Evolutionary conservation across 1,140 invertebrate genomes (phyloP).

Genomic region (Euwallacea fornicatus): DNA sequence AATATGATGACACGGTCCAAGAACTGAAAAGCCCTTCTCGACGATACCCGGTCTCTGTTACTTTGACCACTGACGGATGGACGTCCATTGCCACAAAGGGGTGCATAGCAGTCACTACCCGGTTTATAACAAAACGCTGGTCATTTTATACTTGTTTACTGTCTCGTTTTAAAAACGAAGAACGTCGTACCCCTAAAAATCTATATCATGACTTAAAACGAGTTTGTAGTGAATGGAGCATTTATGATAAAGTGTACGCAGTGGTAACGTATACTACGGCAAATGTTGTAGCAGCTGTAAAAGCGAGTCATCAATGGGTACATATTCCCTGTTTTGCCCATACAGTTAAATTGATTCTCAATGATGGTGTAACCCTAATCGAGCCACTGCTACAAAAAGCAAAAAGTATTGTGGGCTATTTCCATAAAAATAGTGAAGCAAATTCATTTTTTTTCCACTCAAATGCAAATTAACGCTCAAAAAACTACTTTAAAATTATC

Average conservation of each 20-base stretch:
- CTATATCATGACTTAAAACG: conserved; percentile 7
- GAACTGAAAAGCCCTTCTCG: conserved; percentile 7
- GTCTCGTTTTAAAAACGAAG: conserved; percentile 14
- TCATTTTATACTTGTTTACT: conserved; percentile 9
- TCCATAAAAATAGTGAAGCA: conserved; percentile 17
- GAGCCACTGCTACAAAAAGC: conserved; percentile 4
- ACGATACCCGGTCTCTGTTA: conserved; percentile 7
- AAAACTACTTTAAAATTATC: conserved; percentile 22
- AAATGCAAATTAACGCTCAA: conserved; percentile 20
- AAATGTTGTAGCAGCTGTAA: conserved; percentile 13
- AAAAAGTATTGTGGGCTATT: conserved; percentile 15
- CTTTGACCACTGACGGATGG: conserved; percentile 12
- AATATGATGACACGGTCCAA: conserved; percentile 3
- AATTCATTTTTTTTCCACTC: conserved; percentile 14
- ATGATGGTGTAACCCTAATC: background rate
- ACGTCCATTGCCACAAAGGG: conserved; percentile 8
- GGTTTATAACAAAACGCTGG: conserved; percentile 16
- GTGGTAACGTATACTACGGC: conserved; percentile 10
- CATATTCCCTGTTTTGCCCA: conserved; percentile 22
- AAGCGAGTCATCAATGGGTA: conserved; percentile 1
- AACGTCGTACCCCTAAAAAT: conserved; percentile 14
- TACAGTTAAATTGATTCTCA: conserved; percentile 27
- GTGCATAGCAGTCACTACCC: conserved; percentile 6
- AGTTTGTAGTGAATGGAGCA: conserved; percentile 19
- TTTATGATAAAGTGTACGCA: conserved; percentile 21